Evolutionary conservation across 2,113 vertebrate genomes (phyloP), one percentile per base, ranked within the genome.

Genomic region (Sardina pilchardus): DNA sequence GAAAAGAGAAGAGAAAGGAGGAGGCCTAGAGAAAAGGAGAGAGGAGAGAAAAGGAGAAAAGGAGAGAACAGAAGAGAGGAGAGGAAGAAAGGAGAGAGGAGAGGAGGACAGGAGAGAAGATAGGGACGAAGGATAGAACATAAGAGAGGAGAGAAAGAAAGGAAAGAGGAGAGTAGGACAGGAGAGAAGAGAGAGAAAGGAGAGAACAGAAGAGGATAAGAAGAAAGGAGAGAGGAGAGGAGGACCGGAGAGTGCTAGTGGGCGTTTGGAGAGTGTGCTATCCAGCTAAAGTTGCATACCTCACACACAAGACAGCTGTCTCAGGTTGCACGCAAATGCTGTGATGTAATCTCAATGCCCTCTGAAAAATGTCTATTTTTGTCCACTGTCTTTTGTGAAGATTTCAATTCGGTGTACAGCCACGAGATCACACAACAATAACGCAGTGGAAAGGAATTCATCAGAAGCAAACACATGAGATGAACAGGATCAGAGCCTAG

Each of bases 291-390:
- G 30, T 78, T 78, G 36, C 30, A 59, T 59, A 24, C 59, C 16
- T 10, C 30, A 17, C 71, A 36, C 26, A 34, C 34, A 39, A 78
- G 71, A 78, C 3, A 12, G 17, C 30, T 19, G 26, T 8, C 71
- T 78, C 71, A 12, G 59, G 59, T 63, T 63, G 24, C 59, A 34
- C 63, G 3, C 67, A 75, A 12, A 75, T 9, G 12, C 12, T 34
- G 67, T 75, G 67, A 75, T 75, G 67, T 75, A 30, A 75, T 75
- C 67, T 10, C 67, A 34, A 34, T 10, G 67, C 67, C 67, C 67
- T 12, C 67, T 30, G 10, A 75, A 75, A 34, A 75, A 16, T 75
- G 67, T 75, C 67, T 75, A 75, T 16, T 75, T 75, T 30, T 75
- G 67, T 26, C 67, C 26, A 10, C 67, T 75, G 34, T 75, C 26